phyloP scores from a whole-genome alignment of 2,888 invertebrate species.

The Panorpa germanica region DNA sequence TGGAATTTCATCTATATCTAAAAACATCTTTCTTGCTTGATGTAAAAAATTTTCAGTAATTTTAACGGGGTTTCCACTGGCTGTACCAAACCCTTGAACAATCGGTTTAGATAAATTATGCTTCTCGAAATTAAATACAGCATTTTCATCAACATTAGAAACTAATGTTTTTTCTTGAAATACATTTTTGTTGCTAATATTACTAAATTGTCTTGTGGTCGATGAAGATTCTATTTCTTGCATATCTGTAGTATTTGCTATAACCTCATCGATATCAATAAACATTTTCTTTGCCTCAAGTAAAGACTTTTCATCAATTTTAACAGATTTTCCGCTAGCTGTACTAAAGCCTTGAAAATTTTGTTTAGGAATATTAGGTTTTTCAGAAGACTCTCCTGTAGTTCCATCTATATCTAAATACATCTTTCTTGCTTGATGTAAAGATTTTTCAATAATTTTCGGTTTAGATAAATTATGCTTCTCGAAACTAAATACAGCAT shows the following conservation, averaged over 20 bases:
- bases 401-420: conserved; percentile 17
- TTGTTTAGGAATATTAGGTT: too few species aligned
- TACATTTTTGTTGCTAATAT: too few species aligned
- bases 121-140: too few species aligned
- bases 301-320: conserved; percentile 19
- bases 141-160: too few species aligned
- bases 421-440: conserved; percentile 18
- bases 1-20: conserved; percentile 16
- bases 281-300: conserved; percentile 18
- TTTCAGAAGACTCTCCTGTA: too few species aligned
- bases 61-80: conserved; percentile 21
- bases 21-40: conserved; percentile 18
- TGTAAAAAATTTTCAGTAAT: conserved; percentile 19
- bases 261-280: conserved; percentile 16
- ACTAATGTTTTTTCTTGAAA: too few species aligned
- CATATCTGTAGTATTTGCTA: too few species aligned
- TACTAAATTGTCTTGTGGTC: too few species aligned
- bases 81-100: conserved; percentile 22
- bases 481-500: too few species aligned
- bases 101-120: too few species aligned
- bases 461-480: too few species aligned
- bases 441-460: conserved; percentile 18
- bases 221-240: too few species aligned
- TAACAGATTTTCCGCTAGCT: conserved; percentile 21
- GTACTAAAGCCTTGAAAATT: conserved; percentile 22